Evolutionary conservation across 2,888 invertebrate species (phyloP).

Genomic region (Merodon equestris): DNA sequence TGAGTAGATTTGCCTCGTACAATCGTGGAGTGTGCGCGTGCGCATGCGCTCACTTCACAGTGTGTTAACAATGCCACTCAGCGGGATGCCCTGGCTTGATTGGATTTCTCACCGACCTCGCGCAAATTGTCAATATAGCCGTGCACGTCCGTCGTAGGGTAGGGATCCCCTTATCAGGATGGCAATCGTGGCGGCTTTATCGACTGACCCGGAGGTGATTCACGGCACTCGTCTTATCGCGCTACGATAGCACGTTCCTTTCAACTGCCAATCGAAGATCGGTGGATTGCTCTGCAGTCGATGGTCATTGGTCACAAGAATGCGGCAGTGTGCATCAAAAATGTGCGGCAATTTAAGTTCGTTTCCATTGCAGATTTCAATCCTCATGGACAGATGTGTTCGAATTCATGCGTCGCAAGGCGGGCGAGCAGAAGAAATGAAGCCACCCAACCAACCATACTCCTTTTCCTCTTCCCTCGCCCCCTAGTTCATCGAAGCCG

Average conservation of each 20-base stretch:
- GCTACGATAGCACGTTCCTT: constrained; percentile 20
- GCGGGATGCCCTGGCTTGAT: constrained; percentile 57
- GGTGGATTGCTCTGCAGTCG: background rate
- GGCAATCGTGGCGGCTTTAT: constrained; percentile 66
- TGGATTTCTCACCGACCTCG: constrained; percentile 58
- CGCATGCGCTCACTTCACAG: constrained; percentile 62
- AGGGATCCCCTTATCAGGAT: constrained; percentile 51
- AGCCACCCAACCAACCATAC: no score
- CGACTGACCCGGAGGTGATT: constrained; percentile 66
- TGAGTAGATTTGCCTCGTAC: constrained; percentile 53
- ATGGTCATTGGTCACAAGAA: constrained; percentile 23
- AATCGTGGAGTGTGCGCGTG: constrained; percentile 57
- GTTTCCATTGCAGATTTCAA: background rate
- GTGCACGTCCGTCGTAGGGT: no score
- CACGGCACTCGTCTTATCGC: constrained; percentile 65
- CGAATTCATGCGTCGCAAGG: no score
- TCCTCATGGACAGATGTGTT: no score
- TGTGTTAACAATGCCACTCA: constrained; percentile 65
- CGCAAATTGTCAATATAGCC: constrained; percentile 65
- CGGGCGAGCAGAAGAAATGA: no score
- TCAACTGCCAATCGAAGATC: background rate
- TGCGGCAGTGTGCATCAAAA: constrained; percentile 62
- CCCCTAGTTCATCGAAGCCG: constrained; percentile 11
- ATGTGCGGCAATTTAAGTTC: constrained; percentile 44
- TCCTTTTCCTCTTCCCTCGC: constrained; percentile 22